Percentiles rank a stretch among this genome's conserved stretches.
phyloP scores from a whole-genome alignment of 2,888 invertebrate species.

The Andrena chrysosceles region DNA sequence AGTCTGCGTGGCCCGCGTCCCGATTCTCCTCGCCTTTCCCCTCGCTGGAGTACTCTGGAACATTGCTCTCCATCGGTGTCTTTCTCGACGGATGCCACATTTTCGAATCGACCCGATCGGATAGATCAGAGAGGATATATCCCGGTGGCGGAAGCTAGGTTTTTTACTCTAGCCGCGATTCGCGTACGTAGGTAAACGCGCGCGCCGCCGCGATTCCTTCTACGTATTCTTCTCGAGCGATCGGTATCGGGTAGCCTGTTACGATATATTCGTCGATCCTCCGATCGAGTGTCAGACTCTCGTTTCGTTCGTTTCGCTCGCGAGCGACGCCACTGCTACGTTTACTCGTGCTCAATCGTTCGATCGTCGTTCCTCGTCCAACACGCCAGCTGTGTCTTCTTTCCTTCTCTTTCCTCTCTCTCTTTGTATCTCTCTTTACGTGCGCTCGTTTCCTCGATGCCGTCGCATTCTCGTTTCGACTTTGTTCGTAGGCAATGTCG shows the following conservation, averaged over 20 bases:
- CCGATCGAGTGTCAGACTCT: slow-evolving; percentile 3
- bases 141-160: background rate
- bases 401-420: background rate
- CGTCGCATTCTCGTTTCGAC: slow-evolving; percentile 58
- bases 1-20: slow-evolving; percentile 77
- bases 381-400: slow-evolving; percentile 37
- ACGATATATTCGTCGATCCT: slow-evolving; percentile 20
- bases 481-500: slow-evolving; percentile 14
- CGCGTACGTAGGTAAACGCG: background rate
- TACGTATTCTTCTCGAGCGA: slow-evolving; percentile 1
- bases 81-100: slow-evolving; percentile 64
- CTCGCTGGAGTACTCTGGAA: slow-evolving; percentile 66
- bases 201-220: background rate
- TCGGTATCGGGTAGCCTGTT: background rate
- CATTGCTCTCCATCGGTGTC: slow-evolving; percentile 66
- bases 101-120: slow-evolving; percentile 28
- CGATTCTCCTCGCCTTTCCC: slow-evolving; percentile 55
- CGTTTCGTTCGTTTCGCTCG: slow-evolving; percentile 29
- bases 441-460: slow-evolving; percentile 38
- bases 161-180: slow-evolving; percentile 16
- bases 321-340: slow-evolving; percentile 46
- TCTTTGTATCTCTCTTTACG: slow-evolving; percentile 1
- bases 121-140: slow-evolving; percentile 15
- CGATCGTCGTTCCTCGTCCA: slow-evolving; percentile 43
- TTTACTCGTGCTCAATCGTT: slow-evolving; percentile 39